phyloP scores from a whole-genome alignment of 2,113 vertebrate genomes.

The Baryphthengus martii region DNA sequence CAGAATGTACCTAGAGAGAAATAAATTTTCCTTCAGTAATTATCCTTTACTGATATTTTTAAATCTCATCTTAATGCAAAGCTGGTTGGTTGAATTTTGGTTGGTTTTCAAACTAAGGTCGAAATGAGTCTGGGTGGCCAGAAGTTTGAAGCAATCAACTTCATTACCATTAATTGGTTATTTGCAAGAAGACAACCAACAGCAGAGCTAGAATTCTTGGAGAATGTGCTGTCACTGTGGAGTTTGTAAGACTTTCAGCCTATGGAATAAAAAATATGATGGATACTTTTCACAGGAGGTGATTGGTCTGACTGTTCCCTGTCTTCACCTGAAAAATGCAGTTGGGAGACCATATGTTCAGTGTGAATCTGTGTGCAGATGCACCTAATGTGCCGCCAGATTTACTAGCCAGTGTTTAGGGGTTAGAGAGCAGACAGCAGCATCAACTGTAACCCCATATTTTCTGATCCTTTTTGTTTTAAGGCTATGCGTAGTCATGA shows the following conservation, averaged over 20 bases:
- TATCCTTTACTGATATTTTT: neutral
- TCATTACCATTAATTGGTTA: neutral
- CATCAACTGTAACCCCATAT: neutral
- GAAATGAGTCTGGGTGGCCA: neutral
- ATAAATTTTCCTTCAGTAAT: neutral
- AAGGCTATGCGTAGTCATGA: constrained; percentile 99
- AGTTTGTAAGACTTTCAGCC: neutral
- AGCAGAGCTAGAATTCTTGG: neutral
- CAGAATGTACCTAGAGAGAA: neutral
- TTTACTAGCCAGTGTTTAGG: neutral
- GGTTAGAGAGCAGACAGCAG: neutral
- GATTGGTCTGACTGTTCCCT: neutral
- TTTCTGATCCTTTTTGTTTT: neutral
- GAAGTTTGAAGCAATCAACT: neutral
- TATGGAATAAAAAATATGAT: neutral
- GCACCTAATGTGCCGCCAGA: neutral
- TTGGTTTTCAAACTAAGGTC: neutral
- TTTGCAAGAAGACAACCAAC: neutral
- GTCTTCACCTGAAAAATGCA: neutral
- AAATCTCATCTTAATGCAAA: neutral
- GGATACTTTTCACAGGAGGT: neutral
- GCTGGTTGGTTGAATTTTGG: neutral
- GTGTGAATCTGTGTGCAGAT: neutral
- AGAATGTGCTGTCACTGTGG: neutral
- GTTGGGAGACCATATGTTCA: neutral